A percentile compares a stretch with the other conserved stretches of the same genome.
Evolutionary conservation across 2,888 invertebrate species (phyloP).

Genomic region (Penaeus monodon): DNA sequence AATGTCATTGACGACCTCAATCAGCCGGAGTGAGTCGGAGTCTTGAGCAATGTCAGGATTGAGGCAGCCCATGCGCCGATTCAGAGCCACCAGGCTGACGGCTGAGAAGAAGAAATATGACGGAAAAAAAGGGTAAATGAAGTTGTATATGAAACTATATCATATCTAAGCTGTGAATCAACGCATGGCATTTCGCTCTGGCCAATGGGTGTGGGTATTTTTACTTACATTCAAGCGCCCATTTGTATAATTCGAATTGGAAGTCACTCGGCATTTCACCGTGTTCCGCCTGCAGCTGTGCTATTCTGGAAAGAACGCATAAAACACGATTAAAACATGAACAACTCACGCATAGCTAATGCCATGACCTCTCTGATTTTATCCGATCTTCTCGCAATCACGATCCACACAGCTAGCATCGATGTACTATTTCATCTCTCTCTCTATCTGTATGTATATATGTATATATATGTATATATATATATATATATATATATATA

Average conservation of each 20-base stretch:
- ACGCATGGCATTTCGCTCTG: background rate
- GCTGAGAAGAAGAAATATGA: slow-evolving; percentile 21
- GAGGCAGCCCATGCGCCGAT: slow-evolving; percentile 54
- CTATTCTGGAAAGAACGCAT: slow-evolving; percentile 26
- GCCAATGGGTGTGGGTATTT: background rate
- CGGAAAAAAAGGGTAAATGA: background rate
- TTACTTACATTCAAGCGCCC: slow-evolving; percentile 52
- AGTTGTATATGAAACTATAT: too few relatives aligned
- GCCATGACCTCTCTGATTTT: background rate
- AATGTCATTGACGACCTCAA: slow-evolving; percentile 69
- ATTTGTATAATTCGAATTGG: slow-evolving; percentile 54
- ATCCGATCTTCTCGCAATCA: background rate
- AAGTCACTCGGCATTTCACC: slow-evolving; percentile 57
- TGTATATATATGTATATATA: background rate
- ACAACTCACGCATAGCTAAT: background rate
- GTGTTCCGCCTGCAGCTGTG: slow-evolving; percentile 34
- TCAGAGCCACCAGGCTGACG: slow-evolving; percentile 54
- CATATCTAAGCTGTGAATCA: background rate
- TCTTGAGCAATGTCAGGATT: slow-evolving; percentile 26
- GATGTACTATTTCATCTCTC: background rate
- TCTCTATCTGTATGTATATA: slow-evolving; percentile 6
- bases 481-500: background rate
- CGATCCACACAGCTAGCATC: background rate
- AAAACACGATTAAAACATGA: background rate
- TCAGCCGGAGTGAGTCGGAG: slow-evolving; percentile 68